phyloP scores from a whole-genome alignment of 2,113 vertebrate genomes.

The Pipra filicauda region DNA sequence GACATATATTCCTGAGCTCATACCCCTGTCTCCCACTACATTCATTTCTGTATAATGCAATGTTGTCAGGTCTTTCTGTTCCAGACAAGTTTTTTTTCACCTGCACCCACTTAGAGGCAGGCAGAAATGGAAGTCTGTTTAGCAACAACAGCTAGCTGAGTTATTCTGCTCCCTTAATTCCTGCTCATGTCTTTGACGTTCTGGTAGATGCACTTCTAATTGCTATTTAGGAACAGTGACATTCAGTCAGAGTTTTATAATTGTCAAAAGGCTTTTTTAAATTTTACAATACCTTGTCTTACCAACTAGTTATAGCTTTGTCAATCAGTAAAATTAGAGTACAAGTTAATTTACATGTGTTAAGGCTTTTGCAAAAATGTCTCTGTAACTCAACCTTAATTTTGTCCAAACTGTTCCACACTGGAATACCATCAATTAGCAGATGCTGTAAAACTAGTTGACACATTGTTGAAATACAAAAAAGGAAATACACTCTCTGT shows the following conservation, averaged over 20 bases:
- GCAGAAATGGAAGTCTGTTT: background rate
- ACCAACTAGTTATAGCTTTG: background rate
- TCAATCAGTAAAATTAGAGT: background rate
- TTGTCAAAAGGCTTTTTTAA: background rate
- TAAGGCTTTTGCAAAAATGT: background rate
- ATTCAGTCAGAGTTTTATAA: background rate
- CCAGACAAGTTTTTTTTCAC: background rate
- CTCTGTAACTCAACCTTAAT: background rate
- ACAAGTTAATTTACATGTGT: background rate
- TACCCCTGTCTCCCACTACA: background rate
- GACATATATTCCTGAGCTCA: background rate
- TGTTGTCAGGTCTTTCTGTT: background rate
- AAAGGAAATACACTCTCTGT: background rate
- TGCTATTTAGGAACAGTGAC: background rate
- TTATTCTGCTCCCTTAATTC: background rate
- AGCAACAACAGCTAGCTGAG: background rate
- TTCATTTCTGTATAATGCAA: background rate
- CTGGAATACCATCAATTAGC: background rate
- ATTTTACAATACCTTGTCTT: background rate
- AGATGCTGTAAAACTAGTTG: background rate
- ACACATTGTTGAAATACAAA: background rate
- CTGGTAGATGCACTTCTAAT: constrained; percentile 10
- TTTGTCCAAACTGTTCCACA: background rate
- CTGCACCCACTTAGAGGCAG: background rate
- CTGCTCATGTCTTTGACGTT: background rate